Evolutionary conservation across 2,797 vertebrate species (phyloP).

Genomic region (Pseudomugil tenellus): DNA sequence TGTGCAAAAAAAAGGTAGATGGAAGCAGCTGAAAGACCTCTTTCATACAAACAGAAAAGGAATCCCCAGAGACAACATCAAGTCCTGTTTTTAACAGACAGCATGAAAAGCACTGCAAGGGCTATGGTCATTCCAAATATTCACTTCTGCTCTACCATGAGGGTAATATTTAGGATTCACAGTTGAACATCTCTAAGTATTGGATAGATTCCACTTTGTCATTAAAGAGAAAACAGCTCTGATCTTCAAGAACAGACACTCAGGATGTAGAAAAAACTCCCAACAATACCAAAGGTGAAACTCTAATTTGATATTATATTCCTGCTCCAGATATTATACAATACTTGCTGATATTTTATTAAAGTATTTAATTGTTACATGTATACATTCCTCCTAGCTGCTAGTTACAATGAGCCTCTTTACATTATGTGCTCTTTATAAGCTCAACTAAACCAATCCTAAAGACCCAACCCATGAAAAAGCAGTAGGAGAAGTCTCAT

Average conservation of each 20-base stretch:
- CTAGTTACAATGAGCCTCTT: not conserved
- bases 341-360: not conserved
- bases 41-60: not conserved
- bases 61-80: not conserved
- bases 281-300: not conserved
- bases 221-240: not conserved
- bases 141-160: not conserved
- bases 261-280: not conserved
- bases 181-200: not conserved
- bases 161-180: not conserved
- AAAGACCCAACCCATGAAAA: too few species aligned
- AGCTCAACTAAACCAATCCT: not conserved
- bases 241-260: not conserved
- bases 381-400: not conserved
- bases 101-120: not conserved
- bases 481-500: too few species aligned
- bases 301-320: not conserved
- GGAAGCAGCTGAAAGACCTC: not conserved
- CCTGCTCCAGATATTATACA: not conserved
- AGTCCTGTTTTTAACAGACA: not conserved
- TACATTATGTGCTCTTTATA: not conserved
- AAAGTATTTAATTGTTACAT: not conserved
- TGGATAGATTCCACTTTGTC: not conserved
- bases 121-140: not conserved
- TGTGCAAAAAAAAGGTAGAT: not conserved